phyloP scores from a whole-genome alignment of 1,140 invertebrate species.

The Popillia japonica region DNA sequence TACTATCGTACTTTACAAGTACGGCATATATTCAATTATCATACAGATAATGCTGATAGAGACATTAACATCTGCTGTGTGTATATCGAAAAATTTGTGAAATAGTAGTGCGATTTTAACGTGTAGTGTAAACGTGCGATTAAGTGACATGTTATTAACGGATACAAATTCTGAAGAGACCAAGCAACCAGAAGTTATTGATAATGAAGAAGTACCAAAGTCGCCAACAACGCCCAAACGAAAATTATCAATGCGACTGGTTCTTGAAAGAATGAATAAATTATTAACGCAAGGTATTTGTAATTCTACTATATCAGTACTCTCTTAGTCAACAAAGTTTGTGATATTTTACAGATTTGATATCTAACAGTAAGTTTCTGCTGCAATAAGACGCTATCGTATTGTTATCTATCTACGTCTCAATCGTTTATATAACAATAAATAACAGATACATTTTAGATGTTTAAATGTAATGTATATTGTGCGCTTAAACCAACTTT shows the following conservation, averaged over 20 bases:
- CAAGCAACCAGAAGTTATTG: background rate
- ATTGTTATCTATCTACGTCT: too few species aligned
- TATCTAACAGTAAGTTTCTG: too few species aligned
- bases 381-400: too few species aligned
- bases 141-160: background rate
- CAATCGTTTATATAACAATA: too few species aligned
- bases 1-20: slow-evolving; percentile 21
- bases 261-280: slow-evolving; percentile 53
- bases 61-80: background rate
- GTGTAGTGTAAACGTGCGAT: background rate
- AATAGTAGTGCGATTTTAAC: background rate
- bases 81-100: background rate
- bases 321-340: background rate
- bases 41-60: background rate
- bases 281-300: slow-evolving; percentile 50
- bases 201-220: background rate
- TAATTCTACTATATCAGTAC: background rate
- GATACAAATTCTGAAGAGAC: slow-evolving; percentile 25
- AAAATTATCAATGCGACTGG: slow-evolving; percentile 51
- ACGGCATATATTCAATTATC: background rate
- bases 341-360: too few species aligned
- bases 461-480: too few species aligned
- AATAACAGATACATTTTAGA: too few species aligned
- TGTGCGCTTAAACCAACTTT: too few species aligned
- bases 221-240: slow-evolving; percentile 47